A percentile compares a stretch with the other conserved stretches of the same genome.
These are phyloP conservation scores for Epirrhoe alternata DNA, from an alignment of 2,888 invertebrate species.

Conservation along the genomic window DNA sequence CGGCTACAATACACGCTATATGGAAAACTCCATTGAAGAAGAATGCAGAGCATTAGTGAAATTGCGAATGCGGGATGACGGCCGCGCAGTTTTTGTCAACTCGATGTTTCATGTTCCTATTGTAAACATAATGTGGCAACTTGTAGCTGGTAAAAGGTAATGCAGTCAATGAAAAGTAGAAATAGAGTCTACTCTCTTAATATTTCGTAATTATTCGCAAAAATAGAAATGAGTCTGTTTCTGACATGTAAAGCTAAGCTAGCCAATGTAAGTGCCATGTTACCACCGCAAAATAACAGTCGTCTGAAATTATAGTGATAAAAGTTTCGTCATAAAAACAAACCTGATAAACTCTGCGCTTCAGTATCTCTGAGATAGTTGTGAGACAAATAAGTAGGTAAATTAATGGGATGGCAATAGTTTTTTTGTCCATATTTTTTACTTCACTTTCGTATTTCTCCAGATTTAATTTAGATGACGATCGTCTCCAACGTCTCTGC, in stretches of 20 bases:
- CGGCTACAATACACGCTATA: slow-evolving; percentile 86
- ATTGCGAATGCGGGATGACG: slow-evolving; percentile 62
- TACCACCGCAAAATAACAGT: neutral
- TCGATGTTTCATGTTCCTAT: slow-evolving; percentile 87
- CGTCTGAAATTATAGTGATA: slow-evolving; percentile 4
- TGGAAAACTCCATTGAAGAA: slow-evolving; percentile 86
- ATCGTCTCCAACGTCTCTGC: slow-evolving; percentile 81
- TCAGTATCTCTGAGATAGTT: neutral
- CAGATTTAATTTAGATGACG: slow-evolving; percentile 86
- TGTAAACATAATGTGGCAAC: slow-evolving; percentile 89
- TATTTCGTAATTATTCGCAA: neutral
- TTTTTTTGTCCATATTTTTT: no score
- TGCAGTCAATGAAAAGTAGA: neutral
- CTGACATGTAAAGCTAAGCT: neutral
- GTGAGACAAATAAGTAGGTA: neutral
- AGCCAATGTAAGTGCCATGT: neutral
- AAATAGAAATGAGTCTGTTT: neutral
- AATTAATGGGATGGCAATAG: neutral
- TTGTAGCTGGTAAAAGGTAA: slow-evolving; percentile 88
- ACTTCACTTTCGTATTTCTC: slow-evolving; percentile 19
- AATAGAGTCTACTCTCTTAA: no score
- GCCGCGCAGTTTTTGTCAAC: slow-evolving; percentile 78
- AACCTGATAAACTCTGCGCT: slow-evolving; percentile 30
- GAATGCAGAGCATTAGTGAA: slow-evolving; percentile 86
- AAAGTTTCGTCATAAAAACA: slow-evolving; percentile 34